These are phyloP conservation scores for Pycnonotus jocosus DNA, from an alignment of 2,113 vertebrate species.

Conservation along the genomic window DNA sequence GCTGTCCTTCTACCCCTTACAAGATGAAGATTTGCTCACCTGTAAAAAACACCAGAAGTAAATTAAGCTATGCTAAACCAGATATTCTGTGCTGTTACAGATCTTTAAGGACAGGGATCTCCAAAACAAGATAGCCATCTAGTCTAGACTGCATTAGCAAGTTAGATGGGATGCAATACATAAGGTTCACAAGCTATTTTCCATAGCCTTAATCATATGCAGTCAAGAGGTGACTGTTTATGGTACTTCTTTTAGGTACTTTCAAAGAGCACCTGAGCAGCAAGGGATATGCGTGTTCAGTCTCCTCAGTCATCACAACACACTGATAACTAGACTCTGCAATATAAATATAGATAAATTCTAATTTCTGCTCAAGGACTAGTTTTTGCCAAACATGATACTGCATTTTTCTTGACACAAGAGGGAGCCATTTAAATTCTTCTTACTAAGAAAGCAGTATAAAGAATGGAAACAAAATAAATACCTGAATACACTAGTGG, in stretches of 20 bases:
- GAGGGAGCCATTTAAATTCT: slow-evolving; percentile 66
- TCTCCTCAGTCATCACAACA: not conserved
- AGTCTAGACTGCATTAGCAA: not conserved
- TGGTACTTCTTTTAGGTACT: not conserved
- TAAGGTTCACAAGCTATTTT: not conserved
- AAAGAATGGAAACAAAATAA: not conserved
- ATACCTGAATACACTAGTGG: not conserved
- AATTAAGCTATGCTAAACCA: not conserved
- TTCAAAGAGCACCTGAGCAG: not conserved
- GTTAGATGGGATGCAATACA: not conserved
- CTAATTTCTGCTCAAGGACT: not conserved
- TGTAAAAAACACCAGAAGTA: not conserved
- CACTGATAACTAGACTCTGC: not conserved
- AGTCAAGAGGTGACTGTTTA: not conserved
- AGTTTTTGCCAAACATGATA: not conserved
- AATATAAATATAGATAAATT: not conserved
- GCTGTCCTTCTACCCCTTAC: not conserved
- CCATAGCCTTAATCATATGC: not conserved
- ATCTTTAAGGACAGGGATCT: not conserved
- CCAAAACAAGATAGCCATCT: not conserved
- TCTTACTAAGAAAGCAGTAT: not conserved
- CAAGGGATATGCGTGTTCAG: not conserved
- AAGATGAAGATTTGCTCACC: not conserved
- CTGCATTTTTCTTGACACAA: slow-evolving; percentile 43
- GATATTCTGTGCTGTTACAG: not conserved